These are phyloP conservation scores for Masticophis lateralis DNA, from an alignment of 2,797 vertebrate species.

Conservation along the genomic window DNA sequence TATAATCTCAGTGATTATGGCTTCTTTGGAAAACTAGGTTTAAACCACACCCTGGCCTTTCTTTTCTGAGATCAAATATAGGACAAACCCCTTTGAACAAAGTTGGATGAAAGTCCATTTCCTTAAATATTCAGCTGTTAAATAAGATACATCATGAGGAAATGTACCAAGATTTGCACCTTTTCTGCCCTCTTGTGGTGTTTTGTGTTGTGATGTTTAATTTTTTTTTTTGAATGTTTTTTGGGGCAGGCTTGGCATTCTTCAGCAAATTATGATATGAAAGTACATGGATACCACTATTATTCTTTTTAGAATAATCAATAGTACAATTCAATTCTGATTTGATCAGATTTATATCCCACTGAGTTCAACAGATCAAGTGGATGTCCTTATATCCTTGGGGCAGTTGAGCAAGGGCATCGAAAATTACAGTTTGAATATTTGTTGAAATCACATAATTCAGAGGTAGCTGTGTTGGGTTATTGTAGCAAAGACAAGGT, in stretches of 20 bases:
- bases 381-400: not conserved
- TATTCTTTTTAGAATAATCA: not conserved
- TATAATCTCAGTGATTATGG: not conserved
- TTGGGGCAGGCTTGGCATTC: no score
- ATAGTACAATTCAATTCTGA: not conserved
- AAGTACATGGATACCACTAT: not conserved
- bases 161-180: constrained; percentile 4
- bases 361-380: not conserved
- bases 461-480: not conserved
- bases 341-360: not conserved
- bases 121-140: not conserved
- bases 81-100: not conserved
- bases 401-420: not conserved
- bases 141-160: not conserved
- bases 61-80: not conserved
- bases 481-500: not conserved
- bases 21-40: not conserved
- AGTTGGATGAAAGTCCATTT: not conserved
- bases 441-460: not conserved
- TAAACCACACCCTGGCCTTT: not conserved
- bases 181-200: constrained; percentile 49
- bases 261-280: not conserved
- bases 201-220: not conserved
- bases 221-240: no score
- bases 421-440: not conserved